phyloP scores from a whole-genome alignment of 2,113 vertebrate genomes.

The Phylloscopus trochilus region DNA sequence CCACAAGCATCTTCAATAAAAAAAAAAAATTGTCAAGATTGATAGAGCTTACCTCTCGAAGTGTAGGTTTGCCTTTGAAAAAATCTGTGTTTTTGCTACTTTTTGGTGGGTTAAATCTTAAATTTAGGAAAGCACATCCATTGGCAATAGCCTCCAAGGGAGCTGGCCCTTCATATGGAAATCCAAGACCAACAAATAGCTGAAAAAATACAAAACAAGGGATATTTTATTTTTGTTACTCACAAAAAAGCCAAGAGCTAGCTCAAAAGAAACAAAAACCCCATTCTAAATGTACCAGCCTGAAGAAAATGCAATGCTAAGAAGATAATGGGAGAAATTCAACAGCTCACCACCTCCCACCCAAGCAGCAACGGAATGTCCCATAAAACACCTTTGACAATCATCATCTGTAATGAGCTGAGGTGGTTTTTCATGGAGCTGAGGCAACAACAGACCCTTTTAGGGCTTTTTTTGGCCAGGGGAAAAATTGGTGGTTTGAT shows the following conservation, averaged over 20 bases:
- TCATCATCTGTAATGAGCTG: slow-evolving; percentile 61
- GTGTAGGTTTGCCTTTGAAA: slow-evolving; percentile 97
- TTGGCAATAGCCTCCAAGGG: slow-evolving; percentile 97
- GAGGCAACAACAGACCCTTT: slow-evolving; percentile 60
- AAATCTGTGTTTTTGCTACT: slow-evolving; percentile 99
- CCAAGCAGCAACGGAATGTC: not conserved
- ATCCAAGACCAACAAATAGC: slow-evolving; percentile 97
- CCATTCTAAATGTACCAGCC: not conserved
- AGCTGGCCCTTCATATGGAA: slow-evolving; percentile 95
- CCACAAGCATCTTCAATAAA: not conserved
- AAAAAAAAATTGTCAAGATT: not conserved
- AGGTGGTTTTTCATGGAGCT: slow-evolving; percentile 53
- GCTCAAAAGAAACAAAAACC: not conserved
- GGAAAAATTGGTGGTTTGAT: not conserved
- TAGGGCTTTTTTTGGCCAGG: not conserved
- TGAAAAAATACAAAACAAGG: slow-evolving; percentile 66
- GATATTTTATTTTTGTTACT: not conserved
- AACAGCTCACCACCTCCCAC: not conserved
- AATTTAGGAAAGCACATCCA: slow-evolving; percentile 95
- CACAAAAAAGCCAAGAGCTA: not conserved
- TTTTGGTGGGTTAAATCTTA: slow-evolving; percentile 91
- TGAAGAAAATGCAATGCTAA: not conserved
- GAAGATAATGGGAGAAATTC: not conserved
- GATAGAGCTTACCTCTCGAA: slow-evolving; percentile 87
- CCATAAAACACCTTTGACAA: slow-evolving; percentile 56